Conservation (phyloP, 1,140 invertebrate species). For the Leguminivora glycinivorella region DNA sequence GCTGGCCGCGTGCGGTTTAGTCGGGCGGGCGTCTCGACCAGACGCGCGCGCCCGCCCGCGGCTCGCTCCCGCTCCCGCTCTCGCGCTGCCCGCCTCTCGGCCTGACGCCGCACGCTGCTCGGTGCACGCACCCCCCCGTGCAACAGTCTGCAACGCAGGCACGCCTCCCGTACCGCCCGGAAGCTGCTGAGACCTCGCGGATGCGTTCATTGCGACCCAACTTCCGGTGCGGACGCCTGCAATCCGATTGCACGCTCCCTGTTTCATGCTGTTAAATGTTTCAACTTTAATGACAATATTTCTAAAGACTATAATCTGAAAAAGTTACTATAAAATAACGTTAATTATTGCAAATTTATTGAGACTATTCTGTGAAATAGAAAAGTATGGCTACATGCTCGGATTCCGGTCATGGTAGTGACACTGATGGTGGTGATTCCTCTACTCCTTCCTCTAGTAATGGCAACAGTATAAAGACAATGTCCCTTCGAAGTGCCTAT, state of each 20-base stretch:
- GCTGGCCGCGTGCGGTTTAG: slow-evolving; percentile 35
- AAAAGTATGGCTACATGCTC: slow-evolving; percentile 10
- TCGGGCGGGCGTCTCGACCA: slow-evolving; percentile 50
- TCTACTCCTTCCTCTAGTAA: neutral
- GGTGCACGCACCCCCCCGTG: slow-evolving; percentile 43
- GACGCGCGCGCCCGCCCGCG: slow-evolving; percentile 47
- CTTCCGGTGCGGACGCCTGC: slow-evolving; percentile 52
- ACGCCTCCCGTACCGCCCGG: slow-evolving; percentile 52
- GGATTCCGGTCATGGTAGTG: slow-evolving; percentile 13
- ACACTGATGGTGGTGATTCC: slow-evolving; percentile 16
- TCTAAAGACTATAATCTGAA: neutral
- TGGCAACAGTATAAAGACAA: slow-evolving; percentile 3
- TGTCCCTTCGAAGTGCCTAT: slow-evolving; percentile 41
- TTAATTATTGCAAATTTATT: neutral
- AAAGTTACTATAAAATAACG: neutral
- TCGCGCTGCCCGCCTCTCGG: slow-evolving; percentile 36
- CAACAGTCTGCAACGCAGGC: slow-evolving; percentile 32
- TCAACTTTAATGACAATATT: neutral
- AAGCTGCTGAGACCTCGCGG: slow-evolving; percentile 62
- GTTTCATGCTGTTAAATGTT: neutral
- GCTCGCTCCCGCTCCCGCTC: slow-evolving; percentile 35
- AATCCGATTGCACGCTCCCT: slow-evolving; percentile 21
- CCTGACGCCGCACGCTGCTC: slow-evolving; percentile 27
- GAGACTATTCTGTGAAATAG: neutral
- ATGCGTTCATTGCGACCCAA: slow-evolving; percentile 59